phyloP scores from a whole-genome alignment of 2,888 invertebrate species.

The Teinopalpus imperialis region DNA sequence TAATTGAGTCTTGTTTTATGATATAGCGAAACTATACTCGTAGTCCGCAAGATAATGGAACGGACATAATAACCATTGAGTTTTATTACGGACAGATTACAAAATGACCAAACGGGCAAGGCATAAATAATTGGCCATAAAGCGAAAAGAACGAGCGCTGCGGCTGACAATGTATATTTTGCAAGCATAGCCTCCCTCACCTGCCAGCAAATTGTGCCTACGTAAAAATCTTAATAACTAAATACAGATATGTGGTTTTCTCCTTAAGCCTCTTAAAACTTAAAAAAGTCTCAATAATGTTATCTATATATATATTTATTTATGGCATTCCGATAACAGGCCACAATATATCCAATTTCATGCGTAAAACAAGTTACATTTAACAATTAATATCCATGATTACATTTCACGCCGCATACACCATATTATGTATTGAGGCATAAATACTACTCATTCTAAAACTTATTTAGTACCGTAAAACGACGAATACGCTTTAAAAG shows the following conservation, averaged over 20 bases:
- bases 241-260: not conserved
- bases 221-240: not conserved
- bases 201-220: constrained; percentile 15
- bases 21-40: constrained; percentile 40
- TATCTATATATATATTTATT: not conserved
- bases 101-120: constrained; percentile 61
- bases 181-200: constrained; percentile 21
- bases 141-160: constrained; percentile 49
- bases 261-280: too few relatives aligned
- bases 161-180: constrained; percentile 55
- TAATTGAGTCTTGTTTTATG: constrained; percentile 35
- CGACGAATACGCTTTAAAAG: constrained; percentile 41
- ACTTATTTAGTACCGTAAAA: not conserved
- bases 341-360: too few relatives aligned
- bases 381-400: too few relatives aligned
- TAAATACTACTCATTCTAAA: too few relatives aligned
- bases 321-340: too few relatives aligned
- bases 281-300: too few relatives aligned
- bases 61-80: constrained; percentile 58
- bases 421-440: too few relatives aligned
- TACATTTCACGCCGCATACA: too few relatives aligned
- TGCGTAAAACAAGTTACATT: too few relatives aligned
- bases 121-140: constrained; percentile 70
- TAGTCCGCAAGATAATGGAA: constrained; percentile 52
- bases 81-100: constrained; percentile 69